Base-by-base conservation (phyloP, 2,797 vertebrate species). In the Alauda arvensis region DNA sequence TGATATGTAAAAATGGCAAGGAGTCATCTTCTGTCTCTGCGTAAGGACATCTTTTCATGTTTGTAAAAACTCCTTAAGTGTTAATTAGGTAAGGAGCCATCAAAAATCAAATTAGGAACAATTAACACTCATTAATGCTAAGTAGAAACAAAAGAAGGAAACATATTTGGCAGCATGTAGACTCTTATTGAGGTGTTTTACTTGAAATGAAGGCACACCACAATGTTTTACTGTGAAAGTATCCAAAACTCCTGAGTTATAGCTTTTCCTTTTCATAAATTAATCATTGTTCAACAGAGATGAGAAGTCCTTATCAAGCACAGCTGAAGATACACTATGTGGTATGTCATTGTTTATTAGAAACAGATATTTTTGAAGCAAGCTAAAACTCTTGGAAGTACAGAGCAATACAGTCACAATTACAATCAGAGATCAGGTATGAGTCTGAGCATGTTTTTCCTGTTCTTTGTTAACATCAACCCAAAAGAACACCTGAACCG, bases 21-120 rank as follows among this genome's bases (percentile, higher is more conserved):
- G 55, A 92, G 21, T 57, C 40, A 31, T 60, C 33, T 33, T 77
- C 77, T 66, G 85, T 63, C 85, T 79, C 62, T 95, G 79, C 42
- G 77, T 28, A 59, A 92, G 60, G 55, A 72, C 25, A 83, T 85
- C 60, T 94, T 87, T 93, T 88, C 91, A 93, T 88, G 51, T 84
- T 87, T 85, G 14, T 56, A 87, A 91, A 95, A 96, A 43, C 28
- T 63, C 69, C 77, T 62, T 86, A 83, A 94, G 86, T 89, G 86
- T 46, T 94, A 95, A 96, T 96, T 96, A 96, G 60, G 52, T 84
- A 93, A 87, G 26, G 87, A 59, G 5, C 28, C 51, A 92, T 87
- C 65, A 95, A 95, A 93, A 95, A 83, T 81, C 65, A 93, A 91
- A 93, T 85, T 87, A 91, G n/a, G 74, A 94, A 90, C 55, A 95